Conservation (phyloP, 2,797 vertebrate species). For the Myotis myotis region DNA sequence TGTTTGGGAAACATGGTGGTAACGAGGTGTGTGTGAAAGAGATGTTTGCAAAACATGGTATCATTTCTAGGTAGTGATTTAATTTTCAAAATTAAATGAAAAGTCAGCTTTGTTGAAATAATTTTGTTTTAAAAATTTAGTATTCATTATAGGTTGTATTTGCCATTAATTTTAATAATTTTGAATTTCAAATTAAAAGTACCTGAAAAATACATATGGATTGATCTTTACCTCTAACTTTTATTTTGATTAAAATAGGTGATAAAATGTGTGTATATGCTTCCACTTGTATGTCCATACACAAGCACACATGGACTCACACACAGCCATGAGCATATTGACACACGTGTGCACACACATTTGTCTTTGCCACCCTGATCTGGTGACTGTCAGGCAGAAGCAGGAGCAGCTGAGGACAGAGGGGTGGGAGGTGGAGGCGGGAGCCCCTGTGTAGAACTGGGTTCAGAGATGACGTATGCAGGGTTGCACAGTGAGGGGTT, state of each 20-base stretch:
- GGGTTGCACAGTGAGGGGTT: accelerated
- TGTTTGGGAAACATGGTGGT: too few relatives aligned
- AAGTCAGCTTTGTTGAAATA: background rate
- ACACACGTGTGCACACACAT: accelerated
- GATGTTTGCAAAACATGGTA: background rate
- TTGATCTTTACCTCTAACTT: background rate
- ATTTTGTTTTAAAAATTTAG: background rate
- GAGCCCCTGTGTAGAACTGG: background rate
- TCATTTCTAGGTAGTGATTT: background rate
- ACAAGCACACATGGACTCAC: background rate
- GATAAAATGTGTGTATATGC: background rate
- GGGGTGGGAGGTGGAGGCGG: background rate
- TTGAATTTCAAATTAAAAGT: background rate
- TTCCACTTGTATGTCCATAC: background rate
- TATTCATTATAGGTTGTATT: background rate
- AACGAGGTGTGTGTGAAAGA: accelerated
- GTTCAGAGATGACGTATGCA: too few relatives aligned
- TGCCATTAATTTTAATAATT: background rate
- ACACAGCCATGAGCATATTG: accelerated
- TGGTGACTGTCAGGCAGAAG: background rate
- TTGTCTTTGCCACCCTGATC: background rate
- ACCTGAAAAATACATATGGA: background rate
- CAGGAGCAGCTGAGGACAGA: accelerated
- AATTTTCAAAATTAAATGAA: background rate
- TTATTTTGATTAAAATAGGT: background rate